These are phyloP conservation scores for Collichthys lucidus DNA, from an alignment of 2,113 vertebrate species.

Conservation along the genomic window DNA sequence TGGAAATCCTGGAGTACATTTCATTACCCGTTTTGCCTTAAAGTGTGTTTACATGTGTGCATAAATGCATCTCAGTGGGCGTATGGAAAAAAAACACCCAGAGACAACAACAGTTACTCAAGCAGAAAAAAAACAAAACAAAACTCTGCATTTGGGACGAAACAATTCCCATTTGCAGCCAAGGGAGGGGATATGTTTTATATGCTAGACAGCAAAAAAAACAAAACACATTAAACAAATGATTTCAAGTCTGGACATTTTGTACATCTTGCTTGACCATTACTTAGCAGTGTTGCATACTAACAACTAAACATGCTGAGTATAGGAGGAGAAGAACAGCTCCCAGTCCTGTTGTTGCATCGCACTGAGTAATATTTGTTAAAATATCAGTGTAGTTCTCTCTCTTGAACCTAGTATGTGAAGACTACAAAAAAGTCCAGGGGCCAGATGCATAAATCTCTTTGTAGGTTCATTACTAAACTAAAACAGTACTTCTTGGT, in stretches of 20 bases:
- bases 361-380: constrained; percentile 21
- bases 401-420: not conserved
- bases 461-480: not conserved
- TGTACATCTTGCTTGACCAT: constrained; percentile 45
- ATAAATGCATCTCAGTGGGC: constrained; percentile 57
- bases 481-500: not conserved
- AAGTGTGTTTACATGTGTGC: constrained; percentile 60
- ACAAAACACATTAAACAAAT: constrained; percentile 48
- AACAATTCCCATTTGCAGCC: constrained; percentile 45
- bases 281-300: constrained; percentile 44
- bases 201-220: constrained; percentile 29
- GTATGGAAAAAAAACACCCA: constrained; percentile 43
- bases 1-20: constrained; percentile 54
- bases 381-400: not conserved
- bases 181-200: constrained; percentile 47
- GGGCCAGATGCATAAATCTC: not conserved
- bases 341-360: constrained; percentile 17
- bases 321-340: constrained; percentile 19
- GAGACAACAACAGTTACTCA: constrained; percentile 66
- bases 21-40: constrained; percentile 56
- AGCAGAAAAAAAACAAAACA: constrained; percentile 53
- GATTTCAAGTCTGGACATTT: constrained; percentile 45
- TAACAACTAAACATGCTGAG: constrained; percentile 22
- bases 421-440: not conserved
- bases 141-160: constrained; percentile 50